Base-by-base conservation (phyloP, 2,797 vertebrate species). In the Sandelia bainsii region DNA sequence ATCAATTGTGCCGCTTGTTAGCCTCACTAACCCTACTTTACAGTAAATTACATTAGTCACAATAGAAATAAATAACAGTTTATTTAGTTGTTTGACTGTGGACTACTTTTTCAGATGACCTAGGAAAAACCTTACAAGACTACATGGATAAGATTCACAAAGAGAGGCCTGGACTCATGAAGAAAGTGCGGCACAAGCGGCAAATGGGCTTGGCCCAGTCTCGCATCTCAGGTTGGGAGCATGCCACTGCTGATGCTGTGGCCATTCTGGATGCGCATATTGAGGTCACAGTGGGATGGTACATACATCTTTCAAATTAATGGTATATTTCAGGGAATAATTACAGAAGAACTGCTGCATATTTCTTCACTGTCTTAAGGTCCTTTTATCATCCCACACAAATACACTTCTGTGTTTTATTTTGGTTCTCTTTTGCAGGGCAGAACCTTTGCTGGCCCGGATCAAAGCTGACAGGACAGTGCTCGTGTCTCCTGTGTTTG, bases 181-280 rank as follows among this genome's bases (percentile, higher is more conserved):
- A 92, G 80, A 89, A 85, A 74, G 52, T 94, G 50, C 53, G 76
- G 13, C 94, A 95, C 52, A 7, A 13, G 0, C 40, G 71, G 67
- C 93, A 89, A 69, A 82, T 85, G 89, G 94, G 94, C 0, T 79
- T 95, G 22, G 81, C 93, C 37, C 87, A 92, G 67, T 91, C 93
- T 20, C 75, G 85, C 19, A 83, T 92, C 62, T 91, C 92, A 0
- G 94, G 93, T 22, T 93, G 91, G 90, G 57, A 90, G 79, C 85
- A 68, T 0, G 90, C 94, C 45, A 82, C 69, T 0, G 95, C 91
- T 0, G 92, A 96, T 1, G 93, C 92, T 32, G 93, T 95, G 9
- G 91, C 84, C 61, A 92, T 96, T 71, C 82, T 95, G 73, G 95
- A 96, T 77, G 93, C 93, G 22, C 94, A 95, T 62, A 45, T 95